Base-by-base conservation (phyloP, 2,797 vertebrate species). In the Eulemur rubriventer region DNA sequence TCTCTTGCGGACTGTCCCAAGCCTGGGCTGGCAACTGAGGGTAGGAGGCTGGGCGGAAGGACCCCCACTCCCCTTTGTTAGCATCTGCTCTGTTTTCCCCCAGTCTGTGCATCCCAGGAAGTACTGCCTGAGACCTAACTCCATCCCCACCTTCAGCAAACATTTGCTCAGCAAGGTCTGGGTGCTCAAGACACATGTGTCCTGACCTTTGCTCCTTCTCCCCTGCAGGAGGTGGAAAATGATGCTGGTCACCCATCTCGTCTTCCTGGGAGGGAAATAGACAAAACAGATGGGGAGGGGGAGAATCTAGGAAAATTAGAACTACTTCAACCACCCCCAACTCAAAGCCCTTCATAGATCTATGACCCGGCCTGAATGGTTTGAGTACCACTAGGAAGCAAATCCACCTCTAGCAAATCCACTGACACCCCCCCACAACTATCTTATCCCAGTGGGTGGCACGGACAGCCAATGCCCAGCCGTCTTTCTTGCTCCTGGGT, bases 161-260 rank as follows among this genome's bases (percentile, higher is more conserved):
- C 80, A 75, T 83, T 84, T 73, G 84, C 81, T 88, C 9, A 78
- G 69, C 13, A 33, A 14, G 1, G 6, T 52, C 79, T 80, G 48
- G 83, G 78, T 20, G 48, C 93, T 63, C 76, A 83, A 89, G 79
- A 87, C 80, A 84, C 85, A 84, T 6, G 86, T 95, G 79, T 73
- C 82, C 48, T 3, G 8, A 73, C 80, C 55, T 73, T 65, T 11
- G 0, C 35, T 33, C 52, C 20, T 18, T 17, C 52, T 69, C 52
- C 67, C 6, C 2, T 1, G 4, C 6, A 46, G 73, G 95, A 81
- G 30, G 43, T 22, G 55, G 93, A 50, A 59, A 22, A 20, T 4
- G 18, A 46, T 38, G 33, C 50, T 67, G 86, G 18, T 63, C 75
- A 43, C n/a, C 73, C 43, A 61, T 61, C 65, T 69, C 91, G 84